phyloP scores from a whole-genome alignment of 1,140 invertebrate genomes.

The Laupala kohalensis region DNA sequence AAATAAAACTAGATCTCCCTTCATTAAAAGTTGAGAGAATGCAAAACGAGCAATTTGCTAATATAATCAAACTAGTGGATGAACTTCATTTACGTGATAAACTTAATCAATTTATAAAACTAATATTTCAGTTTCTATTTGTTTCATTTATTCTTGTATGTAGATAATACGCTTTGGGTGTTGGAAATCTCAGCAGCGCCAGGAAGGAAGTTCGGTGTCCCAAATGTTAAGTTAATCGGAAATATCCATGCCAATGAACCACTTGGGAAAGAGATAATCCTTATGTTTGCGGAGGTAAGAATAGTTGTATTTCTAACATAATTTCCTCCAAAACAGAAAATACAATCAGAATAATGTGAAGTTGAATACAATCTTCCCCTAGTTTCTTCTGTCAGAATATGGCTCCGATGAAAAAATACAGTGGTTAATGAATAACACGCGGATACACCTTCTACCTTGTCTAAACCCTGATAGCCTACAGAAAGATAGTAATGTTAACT shows the following conservation, averaged over 20 bases:
- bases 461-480: slow-evolving; percentile 88
- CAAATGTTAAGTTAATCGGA: slow-evolving; percentile 90
- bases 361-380: slow-evolving; percentile 52
- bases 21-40: neutral
- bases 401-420: neutral
- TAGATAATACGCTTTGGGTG: slow-evolving; percentile 39
- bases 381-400: slow-evolving; percentile 5
- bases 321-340: slow-evolving; percentile 52
- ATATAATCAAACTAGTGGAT: neutral
- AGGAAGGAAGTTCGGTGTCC: slow-evolving; percentile 30
- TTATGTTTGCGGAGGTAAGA: slow-evolving; percentile 50
- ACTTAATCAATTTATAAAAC: neutral
- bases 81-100: neutral
- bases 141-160: neutral
- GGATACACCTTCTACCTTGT: slow-evolving; percentile 81
- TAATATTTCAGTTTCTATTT: neutral
- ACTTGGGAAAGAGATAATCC: slow-evolving; percentile 76
- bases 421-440: slow-evolving; percentile 52
- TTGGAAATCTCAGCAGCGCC: slow-evolving; percentile 34
- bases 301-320: slow-evolving; percentile 59
- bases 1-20: no score
- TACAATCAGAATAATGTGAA: slow-evolving; percentile 56
- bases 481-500: slow-evolving; percentile 47
- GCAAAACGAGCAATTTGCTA: neutral
- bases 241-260: slow-evolving; percentile 99